Evolutionary conservation across 2,797 vertebrate species (phyloP), one percentile per base, ranked within the genome.

Genomic region (Enteromius mattozi): DNA sequence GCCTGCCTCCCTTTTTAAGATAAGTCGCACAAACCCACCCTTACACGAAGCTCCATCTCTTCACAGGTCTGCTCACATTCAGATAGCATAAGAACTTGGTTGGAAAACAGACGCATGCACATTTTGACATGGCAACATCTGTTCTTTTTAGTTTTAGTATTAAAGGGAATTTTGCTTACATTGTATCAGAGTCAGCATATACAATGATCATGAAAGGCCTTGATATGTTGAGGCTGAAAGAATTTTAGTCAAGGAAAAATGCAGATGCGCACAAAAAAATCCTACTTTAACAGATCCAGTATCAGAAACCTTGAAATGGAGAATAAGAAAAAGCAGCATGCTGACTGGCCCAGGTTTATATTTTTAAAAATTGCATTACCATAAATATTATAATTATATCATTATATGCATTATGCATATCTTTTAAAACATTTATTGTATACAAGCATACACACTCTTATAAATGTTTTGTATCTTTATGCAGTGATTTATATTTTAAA

Each of bases 101-200:
- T 59, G 3, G 51, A 71, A 65, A 79, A 71, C 40, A 71, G 51
- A 61, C 63, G 69, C 35, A 66, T 47, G 82, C 74, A 77, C 74
- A 65, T 65, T 65, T n/a, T 27, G 42, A 65, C 56, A 47, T 47
- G 70, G 40, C 4, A 47, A 49, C 17, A 30, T 24, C 40, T 75
- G 70, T 75, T 74, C 59, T 37, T 51, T 65, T 75, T 51, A 75
- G 56, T 47, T 24, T 24, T 37, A 35, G 70, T 47, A 63, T 47
- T 81, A 61, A 45, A 72, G 3, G 37, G 9, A 54, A 12, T 47
- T 77, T 54, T 56, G 81, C 19, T 68, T 54, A 56, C 24, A 6
- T 75, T 6, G 21, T 21, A 54, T 42, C 30, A 56, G 49, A 71
- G 63, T 77, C 30, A 16, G 35, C 63, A 42, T n/a, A 24, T 71